Base-by-base conservation (phyloP, 2,113 vertebrate genomes). In the Pituophis catenifer region DNA sequence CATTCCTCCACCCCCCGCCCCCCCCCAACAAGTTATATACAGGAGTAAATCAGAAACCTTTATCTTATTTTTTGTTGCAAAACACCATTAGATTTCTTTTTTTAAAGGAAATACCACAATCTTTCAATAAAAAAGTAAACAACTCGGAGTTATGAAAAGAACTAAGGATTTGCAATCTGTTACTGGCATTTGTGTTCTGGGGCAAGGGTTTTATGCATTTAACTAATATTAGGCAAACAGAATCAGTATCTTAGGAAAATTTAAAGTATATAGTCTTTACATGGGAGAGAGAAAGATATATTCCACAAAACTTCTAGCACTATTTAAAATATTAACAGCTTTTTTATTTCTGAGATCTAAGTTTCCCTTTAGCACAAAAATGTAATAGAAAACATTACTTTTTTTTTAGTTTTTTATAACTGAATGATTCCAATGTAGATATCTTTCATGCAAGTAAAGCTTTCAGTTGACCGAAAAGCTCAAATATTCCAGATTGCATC, bases 111-210 rank as follows among this genome's bases (percentile, higher is more conserved):
- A 13, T 29, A n/a, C 26, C 29, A 26, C 13, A 88, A 53, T 8
- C 15, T 54, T 54, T n/a, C 15, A 88, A 88, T 54, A 54, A 88
- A 54, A 54, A 54, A 88, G n/a, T n/a, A n/a, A 24, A 88, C 50
- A 87, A 26, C 19, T 12, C 15, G 11, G 50, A 50, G 9, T 50
- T 52, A 70, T 52, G 26, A 90, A 90, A 59, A 90, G 17, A 15
- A 62, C 13, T 52, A 59, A 52, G 44, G n/a, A 90, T 23, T 29
- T 29, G 48, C 59, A 65, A 48, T 70, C 38, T 57, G 44, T 93
- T 94, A 92, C 90, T 89, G 94, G 19, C 91, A 91, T 90, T 93
- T 95, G 54, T 94, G 44, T 89, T 50, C 94, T 52, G 44, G 91
- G 70, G 65, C 92, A 94, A 90, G n/a, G 33, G 53, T 70, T 94